Percentiles rank a stretch among this genome's conserved stretches.
Evolutionary conservation across 2,113 vertebrate species (phyloP).

Genomic region (Syngnathus typhle): DNA sequence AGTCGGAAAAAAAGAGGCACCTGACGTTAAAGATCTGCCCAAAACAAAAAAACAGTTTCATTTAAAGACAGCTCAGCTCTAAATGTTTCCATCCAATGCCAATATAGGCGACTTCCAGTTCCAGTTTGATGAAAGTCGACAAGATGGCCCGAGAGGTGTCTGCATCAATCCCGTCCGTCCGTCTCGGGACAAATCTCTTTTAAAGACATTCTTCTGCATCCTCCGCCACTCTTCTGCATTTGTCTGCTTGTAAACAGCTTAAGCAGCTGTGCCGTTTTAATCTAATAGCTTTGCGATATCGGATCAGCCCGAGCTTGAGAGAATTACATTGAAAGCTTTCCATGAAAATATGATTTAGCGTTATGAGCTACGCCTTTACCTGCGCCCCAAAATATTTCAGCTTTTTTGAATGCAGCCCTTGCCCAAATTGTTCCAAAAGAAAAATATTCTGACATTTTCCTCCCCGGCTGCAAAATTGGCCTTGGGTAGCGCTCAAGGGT

Average conservation of each 20-base stretch:
- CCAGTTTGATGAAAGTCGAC: slow-evolving; percentile 5
- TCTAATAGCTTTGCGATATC: slow-evolving; percentile 33
- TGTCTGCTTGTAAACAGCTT: slow-evolving; percentile 32
- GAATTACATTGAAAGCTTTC: slow-evolving; percentile 36
- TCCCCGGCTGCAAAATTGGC: neutral
- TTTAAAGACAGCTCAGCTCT: neutral
- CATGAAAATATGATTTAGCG: slow-evolving; percentile 14
- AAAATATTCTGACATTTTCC: slow-evolving; percentile 13
- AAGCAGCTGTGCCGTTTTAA: slow-evolving; percentile 36
- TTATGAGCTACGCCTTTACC: slow-evolving; percentile 1
- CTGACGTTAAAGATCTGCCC: neutral
- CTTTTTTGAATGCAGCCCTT: neutral
- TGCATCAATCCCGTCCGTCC: slow-evolving; percentile 2
- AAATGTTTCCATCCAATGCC: neutral
- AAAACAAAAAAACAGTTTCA: neutral
- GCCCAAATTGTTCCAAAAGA: slow-evolving; percentile 8
- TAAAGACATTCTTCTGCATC: neutral
- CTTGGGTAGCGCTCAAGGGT: slow-evolving; percentile 11
- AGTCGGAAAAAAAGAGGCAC: neutral
- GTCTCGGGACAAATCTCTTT: slow-evolving; percentile 2
- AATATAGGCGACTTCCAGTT: neutral
- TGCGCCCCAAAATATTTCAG: neutral
- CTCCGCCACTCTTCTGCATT: slow-evolving; percentile 2
- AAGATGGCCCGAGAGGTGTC: neutral
- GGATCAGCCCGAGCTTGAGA: slow-evolving; percentile 28